Percentiles rank a stretch among this genome's conserved stretches.
Evolutionary conservation across 2,888 invertebrate species (phyloP).

Genomic region (Ganaspis brasiliensis): DNA sequence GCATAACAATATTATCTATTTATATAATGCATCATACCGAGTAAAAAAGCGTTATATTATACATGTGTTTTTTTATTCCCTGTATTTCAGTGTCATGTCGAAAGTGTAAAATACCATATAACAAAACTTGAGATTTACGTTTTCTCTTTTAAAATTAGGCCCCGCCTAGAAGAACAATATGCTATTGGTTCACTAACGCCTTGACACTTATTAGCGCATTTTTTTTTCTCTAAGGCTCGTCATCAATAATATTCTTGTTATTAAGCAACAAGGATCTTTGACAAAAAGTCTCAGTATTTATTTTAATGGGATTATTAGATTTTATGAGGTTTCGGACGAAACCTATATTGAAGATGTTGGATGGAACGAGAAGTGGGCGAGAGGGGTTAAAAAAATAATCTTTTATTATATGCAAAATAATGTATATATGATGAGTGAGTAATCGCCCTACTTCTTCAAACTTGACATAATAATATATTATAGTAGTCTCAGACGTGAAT

Average conservation of each 20-base stretch:
- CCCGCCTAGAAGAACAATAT: constrained; percentile 41
- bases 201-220: constrained; percentile 38
- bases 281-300: constrained; percentile 4
- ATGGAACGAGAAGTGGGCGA: too few species aligned
- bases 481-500: not conserved
- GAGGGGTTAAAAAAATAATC: not conserved
- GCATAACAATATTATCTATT: not conserved
- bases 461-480: constrained; percentile 5
- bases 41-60: not conserved
- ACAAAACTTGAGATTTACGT: constrained; percentile 40
- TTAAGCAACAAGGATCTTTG: constrained; percentile 22
- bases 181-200: constrained; percentile 33
- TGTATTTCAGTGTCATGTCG: constrained; percentile 20
- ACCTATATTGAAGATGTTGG: too few species aligned
- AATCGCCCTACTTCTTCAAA: constrained; percentile 15
- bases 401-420: constrained; percentile 9
- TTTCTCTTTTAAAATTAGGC: constrained; percentile 38
- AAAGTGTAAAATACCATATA: constrained; percentile 34
- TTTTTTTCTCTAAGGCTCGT: constrained; percentile 6
- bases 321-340: not conserved
- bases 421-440: constrained; percentile 7
- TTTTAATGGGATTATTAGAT: constrained; percentile 1
- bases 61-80: not conserved
- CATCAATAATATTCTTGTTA: constrained; percentile 27
- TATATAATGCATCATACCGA: not conserved